Base-by-base conservation (phyloP, 1,140 invertebrate species). In the Littorina saxatilis region DNA sequence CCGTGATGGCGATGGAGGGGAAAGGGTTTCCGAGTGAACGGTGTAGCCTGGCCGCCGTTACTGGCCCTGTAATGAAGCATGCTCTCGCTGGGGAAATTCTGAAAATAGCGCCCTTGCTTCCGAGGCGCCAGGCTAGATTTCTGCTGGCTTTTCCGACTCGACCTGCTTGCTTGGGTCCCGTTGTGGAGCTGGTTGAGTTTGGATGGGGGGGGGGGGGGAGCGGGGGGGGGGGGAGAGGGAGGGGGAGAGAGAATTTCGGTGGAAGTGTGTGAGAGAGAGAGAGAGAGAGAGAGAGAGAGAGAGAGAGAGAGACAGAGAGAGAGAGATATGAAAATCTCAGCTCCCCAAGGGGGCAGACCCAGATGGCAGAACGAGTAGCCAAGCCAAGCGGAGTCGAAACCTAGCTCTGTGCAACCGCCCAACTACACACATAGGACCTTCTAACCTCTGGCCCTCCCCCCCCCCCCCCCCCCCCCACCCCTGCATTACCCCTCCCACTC, bases 1-100 rank as follows among this genome's bases (percentile, higher is more conserved):
- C 37, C 1, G 40, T 29, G 70, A 23, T 39, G 29, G 70, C 5
- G 70, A 23, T 15, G 40, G 5, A 2, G 3, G 70, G 5, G 68
- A 2, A 13, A 15, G n/a, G 4, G 40, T 39, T 15, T 39, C 37
- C 37, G n/a, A 23, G n/a, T 29, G 23, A 32, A n/a, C 23, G 70
- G 32, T 55, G 66, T 35, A 72, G 79, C 50, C 66, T 27, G 47
- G 35, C 68, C 50, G 55, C 50, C 68, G 79, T 29, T 43, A 32
- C 37, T 37, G 52, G 68, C 76, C 66, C 37, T 47, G 82, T 83
- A 87, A 87, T 87, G 86, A 87, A 86, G 74, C 85, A 81, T 87
- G 68, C 63, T 47, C 66, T 70, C 83, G 47, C 85, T 55, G 66
- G 85, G 81, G 84, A 87, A 83, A 83, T 83, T 81, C 83, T 82